Evolutionary conservation across 2,888 invertebrate genomes (phyloP).

Genomic region (Mechanitis mazaeus): DNA sequence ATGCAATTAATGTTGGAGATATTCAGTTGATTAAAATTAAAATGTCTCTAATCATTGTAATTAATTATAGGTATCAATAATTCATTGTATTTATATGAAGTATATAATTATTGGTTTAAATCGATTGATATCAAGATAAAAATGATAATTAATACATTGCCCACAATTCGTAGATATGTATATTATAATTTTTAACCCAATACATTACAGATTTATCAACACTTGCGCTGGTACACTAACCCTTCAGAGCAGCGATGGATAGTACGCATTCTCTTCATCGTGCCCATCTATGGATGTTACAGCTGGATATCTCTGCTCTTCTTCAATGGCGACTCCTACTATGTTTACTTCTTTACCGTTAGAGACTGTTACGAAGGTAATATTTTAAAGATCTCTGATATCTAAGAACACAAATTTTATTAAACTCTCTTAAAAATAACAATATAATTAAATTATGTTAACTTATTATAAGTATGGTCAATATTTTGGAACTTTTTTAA

Average conservation of each 20-base stretch:
- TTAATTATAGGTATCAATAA: too few relatives aligned
- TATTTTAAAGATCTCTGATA: neutral
- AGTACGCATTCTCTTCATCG: conserved; percentile 98
- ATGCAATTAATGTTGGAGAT: too few relatives aligned
- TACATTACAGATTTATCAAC: conserved; percentile 93
- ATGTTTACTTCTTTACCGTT: conserved; percentile 99
- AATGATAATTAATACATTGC: too few relatives aligned
- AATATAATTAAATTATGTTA: too few relatives aligned
- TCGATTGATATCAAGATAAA: too few relatives aligned
- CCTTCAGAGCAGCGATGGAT: conserved; percentile 99
- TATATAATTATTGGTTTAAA: too few relatives aligned
- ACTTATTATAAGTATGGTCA: neutral
- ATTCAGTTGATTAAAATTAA: too few relatives aligned
- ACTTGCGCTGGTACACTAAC: conserved; percentile 98
- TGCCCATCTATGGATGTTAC: conserved; percentile 98
- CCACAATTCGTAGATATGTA: neutral
- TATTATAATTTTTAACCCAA: neutral
- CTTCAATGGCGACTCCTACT: conserved; percentile 98
- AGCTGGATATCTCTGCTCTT: conserved; percentile 99
- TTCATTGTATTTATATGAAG: too few relatives aligned
- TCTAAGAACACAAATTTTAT: conserved; percentile 17
- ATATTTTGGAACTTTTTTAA: neutral
- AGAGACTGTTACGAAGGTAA: conserved; percentile 99
- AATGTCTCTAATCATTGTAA: too few relatives aligned
- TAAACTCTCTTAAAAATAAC: too few relatives aligned